Conservation (phyloP, 2,113 vertebrate genomes). For the Accipiter virgatus region DNA sequence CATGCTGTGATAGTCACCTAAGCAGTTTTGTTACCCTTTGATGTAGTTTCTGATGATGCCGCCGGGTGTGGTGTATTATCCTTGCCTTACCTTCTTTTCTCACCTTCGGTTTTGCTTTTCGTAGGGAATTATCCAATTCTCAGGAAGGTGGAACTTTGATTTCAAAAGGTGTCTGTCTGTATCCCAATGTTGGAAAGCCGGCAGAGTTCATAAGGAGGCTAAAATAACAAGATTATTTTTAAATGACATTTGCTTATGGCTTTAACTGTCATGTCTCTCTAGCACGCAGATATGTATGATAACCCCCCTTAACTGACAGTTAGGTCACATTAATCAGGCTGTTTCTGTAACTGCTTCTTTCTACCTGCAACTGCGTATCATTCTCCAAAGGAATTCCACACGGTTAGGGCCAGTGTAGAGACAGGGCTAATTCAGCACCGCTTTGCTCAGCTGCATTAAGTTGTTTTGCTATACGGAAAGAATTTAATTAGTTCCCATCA, state of each 20-base stretch:
- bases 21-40: neutral
- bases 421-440: neutral
- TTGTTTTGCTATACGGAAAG: slow-evolving; percentile 24
- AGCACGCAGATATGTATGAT: neutral
- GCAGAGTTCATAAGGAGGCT: neutral
- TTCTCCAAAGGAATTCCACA: slow-evolving; percentile 6
- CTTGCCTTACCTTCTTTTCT: neutral
- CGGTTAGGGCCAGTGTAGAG: neutral
- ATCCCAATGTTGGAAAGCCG: neutral
- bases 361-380: neutral
- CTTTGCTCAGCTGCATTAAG: neutral
- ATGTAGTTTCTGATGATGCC: neutral
- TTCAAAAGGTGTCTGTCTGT: neutral
- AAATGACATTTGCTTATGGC: neutral
- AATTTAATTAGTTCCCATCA: slow-evolving; percentile 44
- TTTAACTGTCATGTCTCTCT: neutral
- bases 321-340: neutral
- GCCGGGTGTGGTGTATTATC: neutral
- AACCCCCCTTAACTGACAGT: neutral
- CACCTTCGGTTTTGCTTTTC: neutral
- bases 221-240: neutral
- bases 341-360: neutral
- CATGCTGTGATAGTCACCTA: neutral
- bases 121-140: neutral
- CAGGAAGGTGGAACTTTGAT: neutral